phyloP scores from a whole-genome alignment of 2,113 vertebrate species.

The Anarrhichthys ocellatus region DNA sequence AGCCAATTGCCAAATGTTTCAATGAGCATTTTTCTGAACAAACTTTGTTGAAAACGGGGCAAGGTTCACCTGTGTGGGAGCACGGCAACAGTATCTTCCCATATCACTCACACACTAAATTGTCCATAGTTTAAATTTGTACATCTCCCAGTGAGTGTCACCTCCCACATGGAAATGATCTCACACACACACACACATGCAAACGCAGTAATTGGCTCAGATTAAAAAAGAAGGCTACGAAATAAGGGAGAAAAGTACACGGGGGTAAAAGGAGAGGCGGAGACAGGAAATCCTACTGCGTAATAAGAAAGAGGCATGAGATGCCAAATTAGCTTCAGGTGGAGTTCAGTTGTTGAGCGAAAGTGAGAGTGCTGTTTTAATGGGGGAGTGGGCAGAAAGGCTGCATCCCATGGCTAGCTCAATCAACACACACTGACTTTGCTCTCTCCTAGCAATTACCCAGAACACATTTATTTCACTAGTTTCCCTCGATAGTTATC shows the following conservation, averaged over 20 bases:
- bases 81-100: neutral
- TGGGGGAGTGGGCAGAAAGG: slow-evolving; percentile 55
- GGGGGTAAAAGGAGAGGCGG: neutral
- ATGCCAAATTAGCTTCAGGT: slow-evolving; percentile 55
- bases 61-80: slow-evolving; percentile 2
- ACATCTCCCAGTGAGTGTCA: neutral
- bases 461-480: slow-evolving; percentile 61
- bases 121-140: slow-evolving; percentile 24
- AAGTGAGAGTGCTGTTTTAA: slow-evolving; percentile 68
- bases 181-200: neutral
- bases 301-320: slow-evolving; percentile 37
- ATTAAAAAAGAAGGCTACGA: slow-evolving; percentile 26
- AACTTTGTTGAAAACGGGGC: neutral
- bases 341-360: slow-evolving; percentile 56
- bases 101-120: slow-evolving; percentile 20
- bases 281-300: slow-evolving; percentile 11
- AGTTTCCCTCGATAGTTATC: slow-evolving; percentile 21
- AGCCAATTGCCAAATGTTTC: slow-evolving; percentile 6
- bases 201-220: slow-evolving; percentile 25
- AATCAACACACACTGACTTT: slow-evolving; percentile 53
- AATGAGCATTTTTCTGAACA: neutral
- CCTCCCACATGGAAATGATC: slow-evolving; percentile 17
- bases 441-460: slow-evolving; percentile 66
- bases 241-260: neutral
- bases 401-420: slow-evolving; percentile 50